Percentiles rank a stretch among this genome's conserved stretches.
Evolutionary conservation across 2,888 invertebrate species (phyloP).

Genomic region (Leptopilina myrica): DNA sequence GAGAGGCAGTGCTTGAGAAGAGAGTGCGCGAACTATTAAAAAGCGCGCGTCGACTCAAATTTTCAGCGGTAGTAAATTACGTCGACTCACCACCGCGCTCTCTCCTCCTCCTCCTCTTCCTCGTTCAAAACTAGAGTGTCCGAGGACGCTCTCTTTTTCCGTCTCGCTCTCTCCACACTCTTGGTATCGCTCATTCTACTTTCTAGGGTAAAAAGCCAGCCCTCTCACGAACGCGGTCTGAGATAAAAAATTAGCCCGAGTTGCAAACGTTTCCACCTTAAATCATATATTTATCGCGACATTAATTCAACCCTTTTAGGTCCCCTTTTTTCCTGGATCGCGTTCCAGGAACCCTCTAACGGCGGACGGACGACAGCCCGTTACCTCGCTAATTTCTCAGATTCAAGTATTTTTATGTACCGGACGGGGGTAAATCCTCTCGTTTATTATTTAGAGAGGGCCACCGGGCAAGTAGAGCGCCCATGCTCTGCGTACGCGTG

Average conservation of each 20-base stretch:
- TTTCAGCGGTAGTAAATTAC: slow-evolving; percentile 73
- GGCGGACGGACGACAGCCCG: slow-evolving; percentile 63
- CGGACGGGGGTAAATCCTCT: slow-evolving; percentile 74
- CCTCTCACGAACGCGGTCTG: slow-evolving; percentile 67
- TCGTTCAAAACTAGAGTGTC: slow-evolving; percentile 22
- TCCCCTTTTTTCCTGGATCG: slow-evolving; percentile 68
- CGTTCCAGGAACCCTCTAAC: slow-evolving; percentile 52
- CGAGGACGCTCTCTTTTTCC: slow-evolving; percentile 40
- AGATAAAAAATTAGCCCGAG: slow-evolving; percentile 77
- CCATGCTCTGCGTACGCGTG: slow-evolving; percentile 22
- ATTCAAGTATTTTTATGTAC: slow-evolving; percentile 76
- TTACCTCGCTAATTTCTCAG: slow-evolving; percentile 76
- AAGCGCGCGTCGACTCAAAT: slow-evolving; percentile 72
- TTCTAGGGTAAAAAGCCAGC: slow-evolving; percentile 63
- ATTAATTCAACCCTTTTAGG: slow-evolving; percentile 77
- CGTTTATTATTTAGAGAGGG: slow-evolving; percentile 76
- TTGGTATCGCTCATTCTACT: slow-evolving; percentile 59
- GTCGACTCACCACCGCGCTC: slow-evolving; percentile 42
- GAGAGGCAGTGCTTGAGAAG: slow-evolving; percentile 47
- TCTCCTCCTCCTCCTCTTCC: slow-evolving; percentile 25
- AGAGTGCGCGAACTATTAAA: slow-evolving; percentile 70
- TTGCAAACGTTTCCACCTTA: slow-evolving; percentile 76
- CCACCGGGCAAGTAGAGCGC: slow-evolving; percentile 43
- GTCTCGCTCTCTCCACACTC: slow-evolving; percentile 1
- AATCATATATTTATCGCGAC: slow-evolving; percentile 78